Base-by-base conservation (phyloP, 30 jellyfish, hydroid and myxozoan genomes). In the Nemopilema nomurai region DNA sequence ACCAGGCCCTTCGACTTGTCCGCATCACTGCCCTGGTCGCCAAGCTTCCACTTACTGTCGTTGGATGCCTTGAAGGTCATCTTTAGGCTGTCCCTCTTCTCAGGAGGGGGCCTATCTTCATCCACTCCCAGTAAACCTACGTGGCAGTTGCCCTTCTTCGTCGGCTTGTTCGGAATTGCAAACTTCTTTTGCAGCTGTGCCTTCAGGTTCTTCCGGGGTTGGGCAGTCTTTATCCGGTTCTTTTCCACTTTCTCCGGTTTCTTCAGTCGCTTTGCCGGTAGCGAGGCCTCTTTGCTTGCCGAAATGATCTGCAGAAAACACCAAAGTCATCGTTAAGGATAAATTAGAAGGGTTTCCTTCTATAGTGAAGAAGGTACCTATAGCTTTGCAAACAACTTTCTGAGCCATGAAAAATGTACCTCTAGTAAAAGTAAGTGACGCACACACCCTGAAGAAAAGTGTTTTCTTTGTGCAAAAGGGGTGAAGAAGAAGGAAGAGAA, bases 161-260 rank as follows among this genome's bases (percentile, higher is more conserved):
- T 69, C 51, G 97, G 97, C 52, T 82, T 90, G 51, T 50, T 67
- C 19, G 97, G 97, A 26, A 91, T 91, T 19, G 95, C 91, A 71
- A 91, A 91, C 67, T 91, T 91, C 96, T 86, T 91, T 77, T 91
- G 96, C 69, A 91, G 67, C 73, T 91, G 90, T 49, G 97, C 96
- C 73, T 91, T 91, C 77, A 90, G 76, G 49, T 72, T 83, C 57
- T 77, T 84, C 49, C 89, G 68, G 26, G 89, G 32, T 22, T 28
- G 79, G 0, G 84, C 53, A 19, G 71, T 74, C 71, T 80, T 79
- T 20, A 77, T 28, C 18, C 74, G 72, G 30, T 62, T 82, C 66
- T 76, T 82, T 41, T 81, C 90, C 0, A 50, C 20, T 63, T 80
- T 82, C 50, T 81, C 87, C 28, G 88, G 87, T 21, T 52, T 81